Conservation (phyloP, 2,888 invertebrate species). For the Amphipoea lucens region DNA sequence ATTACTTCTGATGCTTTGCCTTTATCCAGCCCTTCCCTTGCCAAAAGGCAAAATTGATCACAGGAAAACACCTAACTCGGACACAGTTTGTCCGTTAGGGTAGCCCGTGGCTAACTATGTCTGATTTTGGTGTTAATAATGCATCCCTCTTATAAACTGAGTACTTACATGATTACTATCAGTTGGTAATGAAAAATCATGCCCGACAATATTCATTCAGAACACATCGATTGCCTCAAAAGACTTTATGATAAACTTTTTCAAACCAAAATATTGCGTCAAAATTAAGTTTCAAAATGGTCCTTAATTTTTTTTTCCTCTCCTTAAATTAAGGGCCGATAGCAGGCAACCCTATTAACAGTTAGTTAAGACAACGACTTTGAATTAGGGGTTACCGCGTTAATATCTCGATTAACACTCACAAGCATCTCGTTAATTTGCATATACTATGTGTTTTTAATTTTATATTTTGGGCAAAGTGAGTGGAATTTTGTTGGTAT, state of each 20-base stretch:
- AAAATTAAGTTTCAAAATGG: slow-evolving; percentile 16
- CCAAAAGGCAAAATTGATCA: no score
- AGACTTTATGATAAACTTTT: not conserved
- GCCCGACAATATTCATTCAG: not conserved
- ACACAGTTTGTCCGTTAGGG: no score
- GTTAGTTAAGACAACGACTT: slow-evolving; percentile 61
- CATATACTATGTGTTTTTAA: slow-evolving; percentile 50
- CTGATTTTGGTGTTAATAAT: no score
- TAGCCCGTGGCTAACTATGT: no score
- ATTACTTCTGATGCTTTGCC: not conserved
- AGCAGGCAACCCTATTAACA: slow-evolving; percentile 54
- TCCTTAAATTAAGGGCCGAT: slow-evolving; percentile 27
- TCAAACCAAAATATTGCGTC: not conserved
- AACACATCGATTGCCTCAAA: not conserved
- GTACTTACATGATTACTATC: no score
- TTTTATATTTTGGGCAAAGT: slow-evolving; percentile 35
- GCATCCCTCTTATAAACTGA: no score
- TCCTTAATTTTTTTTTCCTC: slow-evolving; percentile 12
- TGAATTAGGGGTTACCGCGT: slow-evolving; percentile 49
- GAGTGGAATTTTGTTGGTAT: slow-evolving; percentile 40
- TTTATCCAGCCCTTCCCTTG: not conserved
- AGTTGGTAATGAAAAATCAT: not conserved
- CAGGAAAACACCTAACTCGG: not conserved
- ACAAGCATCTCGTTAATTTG: slow-evolving; percentile 56
- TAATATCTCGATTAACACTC: slow-evolving; percentile 51